Conservation (phyloP, 2,797 vertebrate genomes). For the Acipenser ruthenus region DNA sequence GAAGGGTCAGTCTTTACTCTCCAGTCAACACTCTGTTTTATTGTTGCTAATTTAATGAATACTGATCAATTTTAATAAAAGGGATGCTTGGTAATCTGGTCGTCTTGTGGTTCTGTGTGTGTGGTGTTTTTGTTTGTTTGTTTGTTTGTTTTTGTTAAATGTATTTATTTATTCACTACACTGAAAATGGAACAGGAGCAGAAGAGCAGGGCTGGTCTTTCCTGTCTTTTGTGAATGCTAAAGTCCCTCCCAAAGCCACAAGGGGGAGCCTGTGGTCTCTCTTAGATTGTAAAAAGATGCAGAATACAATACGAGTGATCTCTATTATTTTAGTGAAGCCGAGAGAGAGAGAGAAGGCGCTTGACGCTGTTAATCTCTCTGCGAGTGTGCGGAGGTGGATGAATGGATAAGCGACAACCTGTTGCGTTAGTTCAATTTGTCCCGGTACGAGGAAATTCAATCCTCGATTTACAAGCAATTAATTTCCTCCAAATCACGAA, state of each 20-base stretch:
- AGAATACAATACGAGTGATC: background rate
- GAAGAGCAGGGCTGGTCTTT: background rate
- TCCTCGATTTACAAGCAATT: background rate
- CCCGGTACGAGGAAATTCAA: background rate
- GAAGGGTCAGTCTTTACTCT: slow-evolving; percentile 60
- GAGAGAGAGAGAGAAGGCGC: background rate
- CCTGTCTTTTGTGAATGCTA: slow-evolving; percentile 13
- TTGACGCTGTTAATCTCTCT: background rate
- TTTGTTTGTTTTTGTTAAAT: background rate
- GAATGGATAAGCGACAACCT: too few species aligned
- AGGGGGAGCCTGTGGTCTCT: slow-evolving; percentile 26
- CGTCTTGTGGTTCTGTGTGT: slow-evolving; percentile 6
- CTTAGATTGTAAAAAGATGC: too few species aligned
- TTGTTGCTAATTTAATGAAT: slow-evolving; percentile 86
- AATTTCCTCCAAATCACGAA: background rate
- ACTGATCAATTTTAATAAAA: slow-evolving; percentile 72
- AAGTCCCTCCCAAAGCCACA: slow-evolving; percentile 27
- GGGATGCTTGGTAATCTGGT: slow-evolving; percentile 65
- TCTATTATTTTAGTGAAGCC: too few species aligned
- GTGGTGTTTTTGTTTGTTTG: background rate
- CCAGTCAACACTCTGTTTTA: slow-evolving; percentile 72
- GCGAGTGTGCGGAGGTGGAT: background rate
- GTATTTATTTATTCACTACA: background rate
- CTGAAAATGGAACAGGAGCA: background rate
- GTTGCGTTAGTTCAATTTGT: background rate